Conservation (phyloP, 2,888 invertebrate genomes). For the Parthenolecanium corni region DNA sequence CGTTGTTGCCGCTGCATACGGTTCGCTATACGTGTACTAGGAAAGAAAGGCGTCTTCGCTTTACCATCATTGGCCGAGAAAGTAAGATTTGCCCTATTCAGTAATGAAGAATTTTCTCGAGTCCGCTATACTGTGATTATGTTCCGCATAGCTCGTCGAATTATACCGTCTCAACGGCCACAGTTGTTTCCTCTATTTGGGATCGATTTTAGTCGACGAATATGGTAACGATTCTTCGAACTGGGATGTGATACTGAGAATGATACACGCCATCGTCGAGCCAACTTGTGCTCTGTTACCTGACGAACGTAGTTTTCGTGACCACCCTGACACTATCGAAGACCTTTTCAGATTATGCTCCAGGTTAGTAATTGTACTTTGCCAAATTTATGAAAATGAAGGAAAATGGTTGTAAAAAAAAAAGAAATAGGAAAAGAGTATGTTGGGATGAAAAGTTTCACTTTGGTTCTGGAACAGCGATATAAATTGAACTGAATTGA, state of each 20-base stretch:
- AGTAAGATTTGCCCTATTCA: conserved; percentile 41
- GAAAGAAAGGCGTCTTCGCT: conserved; percentile 60
- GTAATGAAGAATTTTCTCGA: neutral
- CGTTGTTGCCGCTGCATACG: conserved; percentile 79
- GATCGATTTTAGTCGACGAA: conserved; percentile 81
- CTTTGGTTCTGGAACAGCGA: too few species aligned
- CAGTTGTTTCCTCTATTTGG: conserved; percentile 82
- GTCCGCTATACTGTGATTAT: conserved; percentile 31
- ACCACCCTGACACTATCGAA: conserved; percentile 96
- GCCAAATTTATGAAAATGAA: too few species aligned
- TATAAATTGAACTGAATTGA: too few species aligned
- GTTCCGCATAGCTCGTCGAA: conserved; percentile 47
- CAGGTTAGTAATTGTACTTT: conserved; percentile 39
- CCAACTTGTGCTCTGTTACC: conserved; percentile 72
- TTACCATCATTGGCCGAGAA: conserved; percentile 71
- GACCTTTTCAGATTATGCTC: conserved; percentile 83
- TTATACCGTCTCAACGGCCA: conserved; percentile 68
- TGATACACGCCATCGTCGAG: conserved; percentile 72
- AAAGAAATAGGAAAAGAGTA: neutral
- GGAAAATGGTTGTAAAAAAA: neutral
- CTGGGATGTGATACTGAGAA: conserved; percentile 56
- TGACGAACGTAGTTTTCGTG: conserved; percentile 59
- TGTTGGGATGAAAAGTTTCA: neutral
- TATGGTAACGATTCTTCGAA: conserved; percentile 54
- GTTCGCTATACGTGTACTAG: conserved; percentile 77